These are phyloP conservation scores for Mormyrus proboscirostris DNA, from an alignment of 2,797 vertebrate species.

Conservation along the genomic window DNA sequence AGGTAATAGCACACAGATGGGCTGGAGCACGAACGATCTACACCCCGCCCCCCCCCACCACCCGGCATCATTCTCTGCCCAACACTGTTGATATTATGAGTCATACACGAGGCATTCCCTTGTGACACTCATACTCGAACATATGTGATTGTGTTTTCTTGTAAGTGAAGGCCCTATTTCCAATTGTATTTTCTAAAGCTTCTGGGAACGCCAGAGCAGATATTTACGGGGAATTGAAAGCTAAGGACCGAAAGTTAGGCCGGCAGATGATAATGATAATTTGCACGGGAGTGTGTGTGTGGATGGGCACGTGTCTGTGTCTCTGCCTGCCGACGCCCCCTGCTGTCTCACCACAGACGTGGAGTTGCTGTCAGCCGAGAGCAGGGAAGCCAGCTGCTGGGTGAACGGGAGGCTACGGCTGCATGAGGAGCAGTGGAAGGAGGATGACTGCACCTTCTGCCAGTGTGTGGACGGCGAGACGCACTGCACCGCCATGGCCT, in stretches of 20 bases:
- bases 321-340: background rate
- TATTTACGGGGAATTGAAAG: background rate
- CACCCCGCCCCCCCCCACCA: constrained; percentile 33
- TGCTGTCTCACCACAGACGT: constrained; percentile 48
- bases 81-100: background rate
- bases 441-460: constrained; percentile 76
- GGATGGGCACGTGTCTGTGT: background rate
- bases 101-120: background rate
- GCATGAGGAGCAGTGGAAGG: constrained; percentile 73
- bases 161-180: background rate
- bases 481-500: constrained; percentile 74
- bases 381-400: constrained; percentile 68
- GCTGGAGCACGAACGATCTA: constrained; percentile 30
- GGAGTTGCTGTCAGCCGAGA: constrained; percentile 61
- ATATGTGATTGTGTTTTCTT: background rate
- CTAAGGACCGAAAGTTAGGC: background rate
- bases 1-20: constrained; percentile 48
- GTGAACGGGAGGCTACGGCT: constrained; percentile 60
- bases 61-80: constrained; percentile 17
- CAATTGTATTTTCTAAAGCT: background rate
- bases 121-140: background rate
- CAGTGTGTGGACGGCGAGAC: constrained; percentile 70
- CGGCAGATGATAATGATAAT: background rate
- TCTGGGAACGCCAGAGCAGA: background rate
- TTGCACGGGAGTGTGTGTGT: background rate